Evolutionary conservation across 2,888 invertebrate genomes (phyloP).

Genomic region (Steromphala cineraria): DNA sequence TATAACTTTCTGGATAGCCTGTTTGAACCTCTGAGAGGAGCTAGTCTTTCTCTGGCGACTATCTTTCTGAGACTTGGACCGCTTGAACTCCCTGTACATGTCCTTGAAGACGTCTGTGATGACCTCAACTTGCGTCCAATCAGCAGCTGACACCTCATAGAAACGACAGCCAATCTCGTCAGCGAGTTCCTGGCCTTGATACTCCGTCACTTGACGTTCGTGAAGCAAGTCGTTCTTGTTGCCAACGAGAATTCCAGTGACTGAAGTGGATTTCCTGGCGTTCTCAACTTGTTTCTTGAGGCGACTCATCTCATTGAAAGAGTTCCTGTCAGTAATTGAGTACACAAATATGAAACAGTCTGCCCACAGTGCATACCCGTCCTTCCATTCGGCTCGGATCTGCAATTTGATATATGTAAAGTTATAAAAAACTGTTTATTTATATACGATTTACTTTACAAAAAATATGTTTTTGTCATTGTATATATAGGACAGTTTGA

Average conservation of each 20-base stretch:
- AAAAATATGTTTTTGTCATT: no score
- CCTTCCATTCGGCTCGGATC: constrained; percentile 55
- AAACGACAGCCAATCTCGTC: constrained; percentile 68
- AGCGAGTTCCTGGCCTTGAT: constrained; percentile 66
- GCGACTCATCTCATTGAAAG: constrained; percentile 61
- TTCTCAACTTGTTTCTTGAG: constrained; percentile 64
- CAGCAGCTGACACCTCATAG: constrained; percentile 72
- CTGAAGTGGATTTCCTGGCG: constrained; percentile 45
- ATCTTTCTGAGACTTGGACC: constrained; percentile 52
- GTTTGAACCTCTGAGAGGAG: constrained; percentile 63
- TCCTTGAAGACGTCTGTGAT: constrained; percentile 69
- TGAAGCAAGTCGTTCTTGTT: constrained; percentile 70
- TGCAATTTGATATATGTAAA: constrained; percentile 23
- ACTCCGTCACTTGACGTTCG: constrained; percentile 61
- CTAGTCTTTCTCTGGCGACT: constrained; percentile 66
- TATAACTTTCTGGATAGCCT: constrained; percentile 68
- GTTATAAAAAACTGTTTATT: background rate
- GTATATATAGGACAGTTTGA: no score
- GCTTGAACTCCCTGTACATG: constrained; percentile 65
- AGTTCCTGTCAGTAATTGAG: constrained; percentile 67
- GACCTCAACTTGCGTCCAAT: constrained; percentile 64
- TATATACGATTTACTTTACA: no score
- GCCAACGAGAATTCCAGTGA: constrained; percentile 65
- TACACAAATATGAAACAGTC: constrained; percentile 72
- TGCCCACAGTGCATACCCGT: constrained; percentile 69